Base-by-base conservation (phyloP, 2,888 invertebrate species). In the Drosophila demipolita region DNA sequence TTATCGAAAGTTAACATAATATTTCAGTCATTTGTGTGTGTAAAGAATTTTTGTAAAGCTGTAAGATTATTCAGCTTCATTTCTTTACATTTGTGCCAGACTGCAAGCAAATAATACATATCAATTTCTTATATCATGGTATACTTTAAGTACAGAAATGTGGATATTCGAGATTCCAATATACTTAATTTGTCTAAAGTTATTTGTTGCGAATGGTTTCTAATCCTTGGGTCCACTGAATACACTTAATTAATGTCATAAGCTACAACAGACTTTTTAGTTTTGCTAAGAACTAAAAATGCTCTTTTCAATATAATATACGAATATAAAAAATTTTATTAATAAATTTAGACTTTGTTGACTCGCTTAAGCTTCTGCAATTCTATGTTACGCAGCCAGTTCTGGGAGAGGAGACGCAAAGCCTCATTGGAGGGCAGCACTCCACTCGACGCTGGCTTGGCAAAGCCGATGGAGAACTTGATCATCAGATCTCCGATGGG, bases 401-500 rank as follows among this genome's bases (percentile, higher is more conserved):
- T 89, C 3, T 72, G 76, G 17, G 86, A 89, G 0, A 86, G 57
- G 3, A 77, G 68, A 0, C 83, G 82, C 11, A 86, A 33, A 0
- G 79, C 79, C 8, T 84, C 87, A 12, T 20, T 77, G 3, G 77
- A 52, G 11, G 78, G 58, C 17, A 53, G n/a, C 8, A 63, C 20
- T 8, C 32, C 33, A 26, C 59, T 54, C 20, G 40, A 2, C 0
- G 58, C 40, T 17, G 89, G 90, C 52, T 87, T 89, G 20, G 92
- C 92, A 48, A 89, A 82, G 17, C 91, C 91, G 11, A 92, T 91
- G 20, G 92, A 91, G 48, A 91, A 90, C 60, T 89, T 91, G 3
- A 92, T 80, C 75, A 92, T 90, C 0, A 92, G 81, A 73, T 92
- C 92, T 0, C 91, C 92, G 36, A 92, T 75, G 36, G 92, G 92